These are phyloP conservation scores for Diadegma fenestrale DNA, from an alignment of 2,888 invertebrate species.

Conservation along the genomic window DNA sequence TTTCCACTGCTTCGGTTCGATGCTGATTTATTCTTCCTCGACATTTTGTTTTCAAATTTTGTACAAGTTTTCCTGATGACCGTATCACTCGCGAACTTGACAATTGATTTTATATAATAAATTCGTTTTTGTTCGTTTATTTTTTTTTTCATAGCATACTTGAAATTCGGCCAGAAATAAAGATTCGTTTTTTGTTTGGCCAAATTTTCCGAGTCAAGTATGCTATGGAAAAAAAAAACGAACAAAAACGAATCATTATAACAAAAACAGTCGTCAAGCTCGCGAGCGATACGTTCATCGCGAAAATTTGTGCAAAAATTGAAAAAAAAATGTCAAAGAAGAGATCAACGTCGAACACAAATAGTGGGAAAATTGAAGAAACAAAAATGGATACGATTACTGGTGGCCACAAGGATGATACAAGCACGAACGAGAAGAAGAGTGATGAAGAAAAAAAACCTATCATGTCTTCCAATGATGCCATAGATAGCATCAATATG, in stretches of 20 bases:
- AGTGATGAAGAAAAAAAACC: neutral
- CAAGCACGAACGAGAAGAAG: constrained; percentile 2
- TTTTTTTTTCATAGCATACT: no score
- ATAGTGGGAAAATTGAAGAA: neutral
- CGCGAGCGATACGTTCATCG: neutral
- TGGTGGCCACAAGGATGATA: neutral
- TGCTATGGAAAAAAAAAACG: no score
- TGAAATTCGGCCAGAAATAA: no score
- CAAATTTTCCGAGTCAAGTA: no score
- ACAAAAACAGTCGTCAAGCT: neutral
- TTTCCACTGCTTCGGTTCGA: neutral
- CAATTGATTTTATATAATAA: no score
- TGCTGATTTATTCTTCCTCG: neutral
- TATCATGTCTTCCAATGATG: neutral
- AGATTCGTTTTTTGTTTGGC: no score
- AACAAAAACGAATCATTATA: neutral
- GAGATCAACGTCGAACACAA: neutral
- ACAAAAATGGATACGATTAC: neutral
- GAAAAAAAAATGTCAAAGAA: neutral
- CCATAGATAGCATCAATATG: constrained; percentile 10
- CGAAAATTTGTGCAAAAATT: constrained; percentile 4
- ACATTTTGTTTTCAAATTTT: constrained; percentile 6
- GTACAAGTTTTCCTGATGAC: no score
- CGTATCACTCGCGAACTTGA: no score
- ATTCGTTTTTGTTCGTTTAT: no score